Base-by-base conservation (phyloP, 2,113 vertebrate genomes). In the Podocnemis expansa region DNA sequence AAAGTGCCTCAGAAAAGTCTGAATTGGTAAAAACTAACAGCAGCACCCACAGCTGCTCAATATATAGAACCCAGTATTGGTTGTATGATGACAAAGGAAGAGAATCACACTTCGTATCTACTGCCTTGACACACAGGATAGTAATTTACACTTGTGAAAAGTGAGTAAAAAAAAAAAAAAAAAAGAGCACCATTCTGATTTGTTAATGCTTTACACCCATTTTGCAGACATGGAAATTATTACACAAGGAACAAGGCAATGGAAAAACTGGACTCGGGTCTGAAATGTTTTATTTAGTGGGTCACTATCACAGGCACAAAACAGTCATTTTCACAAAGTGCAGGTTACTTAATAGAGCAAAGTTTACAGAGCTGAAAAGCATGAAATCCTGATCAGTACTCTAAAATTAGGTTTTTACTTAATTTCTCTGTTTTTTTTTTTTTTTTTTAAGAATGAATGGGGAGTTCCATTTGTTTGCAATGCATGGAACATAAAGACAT, bases 381-480 rank as follows among this genome's bases (percentile, higher is more conserved):
- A 78, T 8, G 83, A 89, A 80, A 84, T 25, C 31, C 47, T 76
- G 8, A 80, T 43, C 70, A 93, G 45, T 17, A 84, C n/a, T 21
- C 12, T n/a, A 34, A 85, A 0, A 2, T 85, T n/a, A n/a, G 54
- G 22, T 19, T 45, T 80, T 14, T 75, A 90, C 90, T 56, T 85
- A 91, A 49, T 91, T 88, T 91, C 63, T 76, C 81, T 82, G 84
- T 8, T 49, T n/a, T n/a, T n/a, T n/a, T n/a, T n/a, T n/a, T n/a
- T n/a, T n/a, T n/a, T n/a, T n/a, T 85, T 90, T 85, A 87, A 70
- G 14, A 38, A 43, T 24, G 38, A 38, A 70, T 38, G 16, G n/a
- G 63, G n/a, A 41, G 19, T 38, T 73, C 70, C 24, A 38, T 73
- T 41, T 73, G 22, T 55, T 52, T 81, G 24, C 41, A 11, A 80